These are phyloP conservation scores for Papilio protenor DNA, from an alignment of 2,888 invertebrate genomes.

Conservation along the genomic window DNA sequence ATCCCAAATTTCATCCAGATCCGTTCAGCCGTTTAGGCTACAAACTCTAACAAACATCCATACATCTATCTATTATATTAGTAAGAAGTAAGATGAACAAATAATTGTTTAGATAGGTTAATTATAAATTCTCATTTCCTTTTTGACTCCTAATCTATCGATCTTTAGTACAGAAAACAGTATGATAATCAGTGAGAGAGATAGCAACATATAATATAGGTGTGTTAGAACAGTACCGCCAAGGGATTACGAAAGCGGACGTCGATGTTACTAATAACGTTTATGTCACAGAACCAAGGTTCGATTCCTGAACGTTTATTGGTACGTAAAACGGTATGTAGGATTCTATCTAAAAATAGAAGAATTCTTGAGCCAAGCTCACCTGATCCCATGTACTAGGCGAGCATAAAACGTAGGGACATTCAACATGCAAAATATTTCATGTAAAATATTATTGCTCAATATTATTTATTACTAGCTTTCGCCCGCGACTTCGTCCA, in stretches of 20 bases:
- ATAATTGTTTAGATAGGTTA: no score
- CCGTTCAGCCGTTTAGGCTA: no score
- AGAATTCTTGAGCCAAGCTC: slow-evolving; percentile 22
- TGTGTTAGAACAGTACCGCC: background rate
- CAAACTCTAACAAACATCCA: no score
- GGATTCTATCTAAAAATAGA: slow-evolving; percentile 25
- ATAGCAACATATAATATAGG: background rate
- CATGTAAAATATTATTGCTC: no score
- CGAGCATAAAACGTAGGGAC: background rate
- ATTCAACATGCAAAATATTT: background rate
- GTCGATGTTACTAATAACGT: slow-evolving; percentile 30
- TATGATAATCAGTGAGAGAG: background rate
- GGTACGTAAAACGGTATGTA: slow-evolving; percentile 36
- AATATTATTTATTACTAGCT: no score
- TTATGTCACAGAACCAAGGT: slow-evolving; percentile 41
- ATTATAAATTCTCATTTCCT: background rate
- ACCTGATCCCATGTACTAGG: slow-evolving; percentile 16
- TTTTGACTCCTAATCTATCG: background rate
- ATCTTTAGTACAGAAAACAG: no score
- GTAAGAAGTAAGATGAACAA: no score
- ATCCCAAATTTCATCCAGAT: no score
- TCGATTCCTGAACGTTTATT: slow-evolving; percentile 39
- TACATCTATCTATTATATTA: no score
- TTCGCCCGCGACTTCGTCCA: no score
- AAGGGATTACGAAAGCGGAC: slow-evolving; percentile 20